Conservation (phyloP, 1,140 invertebrate genomes). For the Dolichoris vasculosae region DNA sequence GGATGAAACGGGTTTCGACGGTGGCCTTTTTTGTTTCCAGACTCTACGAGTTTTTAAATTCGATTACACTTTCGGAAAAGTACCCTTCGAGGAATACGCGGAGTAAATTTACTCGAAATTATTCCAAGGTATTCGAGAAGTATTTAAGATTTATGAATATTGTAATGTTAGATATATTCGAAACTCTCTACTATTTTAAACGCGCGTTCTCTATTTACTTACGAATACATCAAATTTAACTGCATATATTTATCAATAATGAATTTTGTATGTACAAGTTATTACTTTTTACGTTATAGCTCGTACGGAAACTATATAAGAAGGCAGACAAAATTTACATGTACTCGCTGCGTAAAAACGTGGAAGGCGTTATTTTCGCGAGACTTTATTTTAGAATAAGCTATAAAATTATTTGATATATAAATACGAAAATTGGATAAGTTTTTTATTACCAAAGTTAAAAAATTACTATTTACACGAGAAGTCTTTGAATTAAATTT, state of each 20-base stretch:
- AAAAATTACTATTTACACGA: too few relatives aligned
- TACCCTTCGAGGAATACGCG: neutral
- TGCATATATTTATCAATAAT: neutral
- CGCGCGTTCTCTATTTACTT: neutral
- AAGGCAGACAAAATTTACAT: neutral
- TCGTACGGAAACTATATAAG: neutral
- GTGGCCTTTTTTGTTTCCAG: neutral
- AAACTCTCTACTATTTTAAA: neutral
- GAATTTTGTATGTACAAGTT: neutral
- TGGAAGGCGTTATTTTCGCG: too few relatives aligned
- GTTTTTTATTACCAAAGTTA: too few relatives aligned
- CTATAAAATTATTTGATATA: neutral
- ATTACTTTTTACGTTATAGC: neutral
- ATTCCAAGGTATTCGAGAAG: neutral
- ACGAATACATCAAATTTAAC: constrained; percentile 12
- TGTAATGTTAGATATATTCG: neutral
- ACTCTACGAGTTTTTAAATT: neutral
- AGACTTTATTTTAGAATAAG: neutral
- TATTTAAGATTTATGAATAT: constrained; percentile 22
- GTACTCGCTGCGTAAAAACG: neutral
- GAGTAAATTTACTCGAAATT: neutral
- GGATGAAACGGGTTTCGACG: neutral
- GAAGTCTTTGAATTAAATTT: too few relatives aligned
- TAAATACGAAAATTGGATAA: too few relatives aligned
- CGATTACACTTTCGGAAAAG: neutral